Percentiles rank a stretch among this genome's conserved stretches.
These are phyloP conservation scores for Horisme vitalbata DNA, from an alignment of 2,888 invertebrate genomes.

Conservation along the genomic window DNA sequence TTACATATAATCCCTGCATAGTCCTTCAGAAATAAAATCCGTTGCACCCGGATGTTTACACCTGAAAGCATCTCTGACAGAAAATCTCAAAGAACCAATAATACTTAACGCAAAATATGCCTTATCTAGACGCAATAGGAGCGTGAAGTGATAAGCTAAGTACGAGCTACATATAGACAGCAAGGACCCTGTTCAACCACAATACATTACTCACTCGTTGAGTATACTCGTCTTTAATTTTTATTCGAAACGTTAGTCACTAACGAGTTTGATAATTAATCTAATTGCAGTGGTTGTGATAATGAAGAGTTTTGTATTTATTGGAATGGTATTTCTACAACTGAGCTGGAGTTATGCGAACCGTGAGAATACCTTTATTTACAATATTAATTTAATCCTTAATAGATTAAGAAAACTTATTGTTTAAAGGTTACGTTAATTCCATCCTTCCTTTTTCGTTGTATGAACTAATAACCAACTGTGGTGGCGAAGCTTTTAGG, in stretches of 20 bases:
- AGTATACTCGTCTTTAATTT: constrained; percentile 40
- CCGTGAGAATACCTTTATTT: constrained; percentile 36
- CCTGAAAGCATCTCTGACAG: constrained; percentile 24
- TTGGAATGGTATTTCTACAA: constrained; percentile 54
- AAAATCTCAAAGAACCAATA: constrained; percentile 11
- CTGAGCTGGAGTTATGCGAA: constrained; percentile 45
- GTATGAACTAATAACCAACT: too few relatives aligned
- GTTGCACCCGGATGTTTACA: constrained; percentile 40
- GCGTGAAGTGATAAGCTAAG: constrained; percentile 41
- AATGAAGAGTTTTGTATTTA: constrained; percentile 51
- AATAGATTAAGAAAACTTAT: too few relatives aligned
- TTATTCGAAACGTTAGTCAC: constrained; percentile 33
- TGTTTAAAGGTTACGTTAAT: too few relatives aligned
- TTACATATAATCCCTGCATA: too few relatives aligned
- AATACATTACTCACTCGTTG: constrained; percentile 38
- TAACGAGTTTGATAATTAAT: constrained; percentile 38
- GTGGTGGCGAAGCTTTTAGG: too few relatives aligned
- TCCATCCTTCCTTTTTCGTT: too few relatives aligned
- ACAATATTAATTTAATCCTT: neutral
- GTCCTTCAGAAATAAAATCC: constrained; percentile 21
- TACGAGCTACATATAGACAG: constrained; percentile 47
- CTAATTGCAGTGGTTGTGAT: constrained; percentile 36
- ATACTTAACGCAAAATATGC: constrained; percentile 14
- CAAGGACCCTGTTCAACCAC: constrained; percentile 40
- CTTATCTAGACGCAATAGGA: constrained; percentile 23